phyloP scores from a whole-genome alignment of 1,140 invertebrate species.

The Drepana arcuata region DNA sequence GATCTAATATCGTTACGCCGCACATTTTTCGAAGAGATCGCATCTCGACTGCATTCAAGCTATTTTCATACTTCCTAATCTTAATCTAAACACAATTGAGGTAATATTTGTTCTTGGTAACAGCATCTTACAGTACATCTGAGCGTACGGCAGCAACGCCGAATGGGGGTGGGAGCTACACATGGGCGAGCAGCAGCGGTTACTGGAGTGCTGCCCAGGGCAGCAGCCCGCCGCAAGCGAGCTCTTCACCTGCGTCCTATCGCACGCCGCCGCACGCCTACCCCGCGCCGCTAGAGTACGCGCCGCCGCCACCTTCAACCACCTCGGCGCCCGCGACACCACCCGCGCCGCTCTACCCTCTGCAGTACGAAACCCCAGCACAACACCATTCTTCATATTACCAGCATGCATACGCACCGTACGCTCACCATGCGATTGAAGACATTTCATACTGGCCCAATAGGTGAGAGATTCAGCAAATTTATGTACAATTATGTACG shows the following conservation, averaged over 20 bases:
- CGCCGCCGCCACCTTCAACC: conserved; percentile 38
- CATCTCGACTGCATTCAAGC: no score
- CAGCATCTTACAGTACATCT: conserved; percentile 55
- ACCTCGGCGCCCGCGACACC: conserved; percentile 36
- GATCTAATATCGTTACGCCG: no score
- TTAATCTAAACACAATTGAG: no score
- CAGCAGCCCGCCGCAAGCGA: conserved; percentile 45
- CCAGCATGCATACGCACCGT: conserved; percentile 54
- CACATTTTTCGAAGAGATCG: no score
- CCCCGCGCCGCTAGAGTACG: conserved; percentile 47
- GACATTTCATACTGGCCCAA: conserved; percentile 64
- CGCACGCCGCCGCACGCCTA: conserved; percentile 51
- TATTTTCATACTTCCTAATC: no score
- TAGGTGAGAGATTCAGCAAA: conserved; percentile 40
- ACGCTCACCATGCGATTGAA: conserved; percentile 59
- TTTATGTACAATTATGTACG: no score
- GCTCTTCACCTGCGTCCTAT: conserved; percentile 40
- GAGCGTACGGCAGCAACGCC: conserved; percentile 49
- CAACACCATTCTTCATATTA: conserved; percentile 58
- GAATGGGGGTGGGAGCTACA: conserved; percentile 53
- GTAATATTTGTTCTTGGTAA: no score
- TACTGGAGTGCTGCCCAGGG: conserved; percentile 55
- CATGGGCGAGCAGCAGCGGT: conserved; percentile 48
- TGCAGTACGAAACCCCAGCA: conserved; percentile 47
- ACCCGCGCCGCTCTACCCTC: conserved; percentile 43